Base-by-base conservation (phyloP, 2,113 vertebrate genomes). In the Ornithorhynchus anatinus region DNA sequence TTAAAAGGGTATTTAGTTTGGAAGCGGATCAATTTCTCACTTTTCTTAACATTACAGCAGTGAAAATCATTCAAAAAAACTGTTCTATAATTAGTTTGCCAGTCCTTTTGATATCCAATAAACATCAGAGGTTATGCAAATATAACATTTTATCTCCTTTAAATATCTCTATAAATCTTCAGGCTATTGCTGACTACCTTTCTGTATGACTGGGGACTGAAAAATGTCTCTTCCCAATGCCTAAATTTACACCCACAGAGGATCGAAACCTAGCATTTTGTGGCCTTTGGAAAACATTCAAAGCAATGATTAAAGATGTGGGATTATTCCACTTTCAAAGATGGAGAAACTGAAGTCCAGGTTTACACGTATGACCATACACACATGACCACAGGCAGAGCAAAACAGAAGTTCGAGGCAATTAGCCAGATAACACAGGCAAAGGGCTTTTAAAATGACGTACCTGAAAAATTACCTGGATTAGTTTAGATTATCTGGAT, bases 1-100 rank as follows among this genome's bases (percentile, higher is more conserved):
- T 84, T 86, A 85, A 70, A 85, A 86, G 75, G 70, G 77, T 90
- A 82, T 81, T 86, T 82, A 78, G 79, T 65, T 66, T 64, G 73
- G 85, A 83, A 87, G 89, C 84, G 84, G 85, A 80, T 90, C 86
- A 89, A 62, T 81, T 87, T 75, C 3, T 23, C 82, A 1, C 83
- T 84, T 86, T 83, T 80, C 75, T 71, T 85, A 69, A 83, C 84
- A 51, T 80, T 65, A 65, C 82, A 89, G 87, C 81, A 75, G 84
- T 88, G 87, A 86, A 90, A 90, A 87, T 73, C 75, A 77, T 88
- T 80, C 43, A 59, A 88, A 85, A 70, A 1, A 22, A 77, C 82
- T 59, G 78, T 74, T 73, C 44, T 82, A 71, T 87, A 81, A 52
- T 84, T 86, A 89, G 59, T 73, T 79, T 72, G 53, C 52, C 80